These are phyloP conservation scores for Penaeus vannamei DNA, from an alignment of 1,140 invertebrate genomes.

Conservation along the genomic window DNA sequence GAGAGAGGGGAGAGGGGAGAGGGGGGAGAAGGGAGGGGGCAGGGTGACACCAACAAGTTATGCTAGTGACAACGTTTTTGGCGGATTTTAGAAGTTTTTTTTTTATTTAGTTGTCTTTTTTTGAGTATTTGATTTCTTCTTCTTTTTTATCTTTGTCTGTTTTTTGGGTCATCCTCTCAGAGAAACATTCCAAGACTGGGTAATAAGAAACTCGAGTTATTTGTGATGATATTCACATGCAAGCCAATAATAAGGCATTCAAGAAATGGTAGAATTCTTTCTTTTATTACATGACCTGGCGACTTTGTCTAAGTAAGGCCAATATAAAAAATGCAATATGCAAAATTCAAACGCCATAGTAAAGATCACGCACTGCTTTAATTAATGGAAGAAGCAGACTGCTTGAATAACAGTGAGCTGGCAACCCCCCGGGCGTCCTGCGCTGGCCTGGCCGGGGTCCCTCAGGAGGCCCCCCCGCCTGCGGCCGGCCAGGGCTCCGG, in stretches of 20 bases:
- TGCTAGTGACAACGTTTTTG: too few relatives aligned
- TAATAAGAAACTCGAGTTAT: neutral
- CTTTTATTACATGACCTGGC: conserved; percentile 2
- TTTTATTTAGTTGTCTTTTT: too few relatives aligned
- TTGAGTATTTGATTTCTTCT: too few relatives aligned
- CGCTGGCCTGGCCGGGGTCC: neutral
- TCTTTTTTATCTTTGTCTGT: too few relatives aligned
- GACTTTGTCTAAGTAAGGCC: conserved; percentile 26
- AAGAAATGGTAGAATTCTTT: conserved; percentile 7
- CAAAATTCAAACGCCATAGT: conserved; percentile 26
- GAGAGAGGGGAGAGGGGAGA: neutral
- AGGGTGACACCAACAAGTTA: too few relatives aligned
- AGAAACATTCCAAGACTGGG: conserved; percentile 5
- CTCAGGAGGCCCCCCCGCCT: neutral
- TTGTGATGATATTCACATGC: neutral
- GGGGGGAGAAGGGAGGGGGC: too few relatives aligned
- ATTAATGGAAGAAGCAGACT: conserved; percentile 2
- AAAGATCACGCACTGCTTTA: conserved; percentile 20
- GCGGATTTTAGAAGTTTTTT: too few relatives aligned
- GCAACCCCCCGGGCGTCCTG: neutral
- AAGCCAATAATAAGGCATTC: conserved; percentile 25
- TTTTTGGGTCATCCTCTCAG: neutral
- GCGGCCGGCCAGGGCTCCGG: too few relatives aligned
- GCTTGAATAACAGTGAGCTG: neutral
- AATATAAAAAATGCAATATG: conserved; percentile 20